Percentiles rank a stretch among this genome's conserved stretches.
These are phyloP conservation scores for Strigamia crassipes DNA, from an alignment of 2,888 invertebrate species.

Conservation along the genomic window DNA sequence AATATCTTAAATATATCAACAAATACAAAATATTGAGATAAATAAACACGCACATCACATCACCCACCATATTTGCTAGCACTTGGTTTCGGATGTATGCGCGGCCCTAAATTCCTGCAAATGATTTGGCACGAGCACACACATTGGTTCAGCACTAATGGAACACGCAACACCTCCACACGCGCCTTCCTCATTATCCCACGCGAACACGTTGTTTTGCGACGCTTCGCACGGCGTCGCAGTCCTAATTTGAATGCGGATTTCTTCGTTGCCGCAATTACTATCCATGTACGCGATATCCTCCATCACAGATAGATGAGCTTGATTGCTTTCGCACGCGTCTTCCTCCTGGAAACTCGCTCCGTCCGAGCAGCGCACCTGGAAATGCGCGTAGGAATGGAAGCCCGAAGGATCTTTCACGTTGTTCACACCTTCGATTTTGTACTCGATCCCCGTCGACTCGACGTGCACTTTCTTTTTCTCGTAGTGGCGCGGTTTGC, in stretches of 20 bases:
- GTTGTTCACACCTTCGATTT: not conserved
- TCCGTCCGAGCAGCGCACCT: not conserved
- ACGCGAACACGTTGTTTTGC: not conserved
- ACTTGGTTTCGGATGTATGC: not conserved
- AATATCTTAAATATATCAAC: not conserved
- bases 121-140: not conserved
- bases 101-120: not conserved
- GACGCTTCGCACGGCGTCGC: not conserved
- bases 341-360: not conserved
- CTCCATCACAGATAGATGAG: conserved; percentile 26
- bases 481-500: conserved; percentile 55
- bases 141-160: not conserved
- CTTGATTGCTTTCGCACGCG: not conserved
- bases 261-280: not conserved
- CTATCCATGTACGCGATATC: not conserved
- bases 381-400: conserved; percentile 39
- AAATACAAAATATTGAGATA: not conserved
- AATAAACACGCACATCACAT: no score
- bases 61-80: no score
- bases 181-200: not conserved
- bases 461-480: not conserved
- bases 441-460: not conserved
- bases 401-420: not conserved
- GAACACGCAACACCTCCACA: conserved; percentile 11
- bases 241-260: conserved; percentile 17